phyloP scores from a whole-genome alignment of 2,797 vertebrate genomes.

The Gastrophryne carolinensis region DNA sequence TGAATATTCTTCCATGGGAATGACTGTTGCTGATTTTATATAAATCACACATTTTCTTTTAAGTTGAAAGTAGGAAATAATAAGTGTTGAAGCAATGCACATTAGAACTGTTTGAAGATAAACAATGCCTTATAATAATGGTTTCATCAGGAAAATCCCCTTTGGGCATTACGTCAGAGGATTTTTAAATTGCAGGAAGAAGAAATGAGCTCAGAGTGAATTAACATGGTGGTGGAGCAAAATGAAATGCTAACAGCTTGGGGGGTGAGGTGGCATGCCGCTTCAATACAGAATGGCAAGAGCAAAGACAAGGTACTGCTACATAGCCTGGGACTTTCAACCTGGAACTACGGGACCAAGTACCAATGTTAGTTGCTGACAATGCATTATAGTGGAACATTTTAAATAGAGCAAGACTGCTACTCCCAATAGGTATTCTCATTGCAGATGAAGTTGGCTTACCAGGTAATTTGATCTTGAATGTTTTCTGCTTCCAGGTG shows the following conservation, averaged over 20 bases:
- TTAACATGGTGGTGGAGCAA: background rate
- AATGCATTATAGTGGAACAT: too few relatives aligned
- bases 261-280: constrained; percentile 1
- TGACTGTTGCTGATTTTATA: background rate
- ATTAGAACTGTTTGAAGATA: constrained; percentile 6
- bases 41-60: background rate
- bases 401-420: too few relatives aligned
- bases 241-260: constrained; percentile 18
- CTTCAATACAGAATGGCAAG: constrained; percentile 5
- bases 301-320: background rate
- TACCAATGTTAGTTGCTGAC: too few relatives aligned
- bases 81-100: background rate
- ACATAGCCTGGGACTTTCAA: background rate
- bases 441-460: too few relatives aligned
- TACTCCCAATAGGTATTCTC: too few relatives aligned
- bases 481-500: too few relatives aligned
- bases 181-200: constrained; percentile 9
- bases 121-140: constrained; percentile 14
- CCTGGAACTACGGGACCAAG: too few relatives aligned
- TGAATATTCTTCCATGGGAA: background rate
- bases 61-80: background rate
- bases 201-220: constrained; percentile 15
- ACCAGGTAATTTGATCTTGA: too few relatives aligned
- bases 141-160: constrained; percentile 15
- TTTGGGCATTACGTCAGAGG: background rate